Evolutionary conservation across 2,113 vertebrate genomes (phyloP).

Genomic region (Castor canadensis): DNA sequence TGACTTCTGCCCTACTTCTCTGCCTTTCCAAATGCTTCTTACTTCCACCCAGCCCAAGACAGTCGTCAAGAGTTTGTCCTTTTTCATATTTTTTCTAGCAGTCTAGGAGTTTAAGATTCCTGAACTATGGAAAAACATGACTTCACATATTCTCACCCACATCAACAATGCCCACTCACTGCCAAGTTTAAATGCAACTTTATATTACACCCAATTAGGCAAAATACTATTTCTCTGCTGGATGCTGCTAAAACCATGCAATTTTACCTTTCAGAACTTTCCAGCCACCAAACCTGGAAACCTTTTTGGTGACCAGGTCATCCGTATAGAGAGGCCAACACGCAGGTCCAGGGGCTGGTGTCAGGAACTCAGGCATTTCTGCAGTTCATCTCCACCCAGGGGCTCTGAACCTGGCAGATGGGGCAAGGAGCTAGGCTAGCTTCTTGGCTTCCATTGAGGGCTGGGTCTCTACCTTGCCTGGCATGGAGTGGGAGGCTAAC

Average conservation of each 20-base stretch:
- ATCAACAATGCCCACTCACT: background rate
- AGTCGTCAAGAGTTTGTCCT: background rate
- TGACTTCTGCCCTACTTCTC: background rate
- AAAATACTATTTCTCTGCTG: constrained; percentile 52
- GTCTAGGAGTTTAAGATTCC: background rate
- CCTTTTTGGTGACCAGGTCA: constrained; percentile 56
- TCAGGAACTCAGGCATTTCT: background rate
- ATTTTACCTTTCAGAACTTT: constrained; percentile 66
- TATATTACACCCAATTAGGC: background rate
- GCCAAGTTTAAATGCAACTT: constrained; percentile 44
- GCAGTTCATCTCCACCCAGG: constrained; percentile 33
- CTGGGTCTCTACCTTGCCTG: constrained; percentile 57
- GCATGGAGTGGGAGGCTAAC: constrained; percentile 29
- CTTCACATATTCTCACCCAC: background rate
- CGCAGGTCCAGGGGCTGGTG: constrained; percentile 55
- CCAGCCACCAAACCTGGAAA: constrained; percentile 70
- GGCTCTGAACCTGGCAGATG: background rate
- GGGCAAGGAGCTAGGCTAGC: background rate
- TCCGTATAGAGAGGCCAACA: constrained; percentile 52
- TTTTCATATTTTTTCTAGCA: background rate
- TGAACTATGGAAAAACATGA: rapidly evolving
- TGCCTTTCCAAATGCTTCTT: background rate
- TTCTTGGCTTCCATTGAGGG: background rate
- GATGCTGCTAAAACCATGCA: constrained; percentile 47
- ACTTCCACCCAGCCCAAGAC: background rate